Evolutionary conservation across 2,888 invertebrate genomes (phyloP).

Genomic region (Epinotia brunnichana): DNA sequence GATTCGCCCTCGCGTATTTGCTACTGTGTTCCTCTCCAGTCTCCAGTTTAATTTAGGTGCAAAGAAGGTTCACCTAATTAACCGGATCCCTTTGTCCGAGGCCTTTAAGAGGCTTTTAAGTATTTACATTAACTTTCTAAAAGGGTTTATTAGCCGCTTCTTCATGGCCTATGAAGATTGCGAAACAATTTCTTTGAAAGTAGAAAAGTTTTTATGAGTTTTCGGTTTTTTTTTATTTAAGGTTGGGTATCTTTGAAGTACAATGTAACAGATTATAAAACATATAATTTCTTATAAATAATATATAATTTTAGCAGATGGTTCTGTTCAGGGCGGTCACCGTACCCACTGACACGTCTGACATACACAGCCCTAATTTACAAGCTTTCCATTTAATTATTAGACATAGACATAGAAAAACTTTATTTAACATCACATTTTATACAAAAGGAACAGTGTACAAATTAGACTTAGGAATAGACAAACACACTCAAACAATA

Average conservation of each 20-base stretch:
- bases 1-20: neutral
- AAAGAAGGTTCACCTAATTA: conserved; percentile 23
- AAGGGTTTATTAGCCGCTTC: conserved; percentile 22
- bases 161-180: conserved; percentile 14
- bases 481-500: too few relatives aligned
- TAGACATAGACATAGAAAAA: too few relatives aligned
- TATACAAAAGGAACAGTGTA: too few relatives aligned
- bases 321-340: too few relatives aligned
- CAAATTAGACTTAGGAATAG: too few relatives aligned
- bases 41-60: conserved; percentile 23
- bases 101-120: conserved; percentile 18
- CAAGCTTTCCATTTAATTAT: too few relatives aligned
- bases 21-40: neutral
- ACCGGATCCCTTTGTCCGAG: conserved; percentile 23
- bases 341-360: too few relatives aligned
- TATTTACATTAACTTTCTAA: conserved; percentile 17
- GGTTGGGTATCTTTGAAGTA: neutral
- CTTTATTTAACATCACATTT: too few relatives aligned
- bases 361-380: too few relatives aligned
- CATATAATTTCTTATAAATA: too few relatives aligned
- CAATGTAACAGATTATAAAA: too few relatives aligned
- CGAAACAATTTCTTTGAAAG: conserved; percentile 2
- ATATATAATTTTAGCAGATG: too few relatives aligned
- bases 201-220: neutral
- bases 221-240: neutral